Evolutionary conservation across 2,797 vertebrate genomes (phyloP), one percentile per base, ranked within the genome.

Genomic region (Halcyon badia): DNA sequence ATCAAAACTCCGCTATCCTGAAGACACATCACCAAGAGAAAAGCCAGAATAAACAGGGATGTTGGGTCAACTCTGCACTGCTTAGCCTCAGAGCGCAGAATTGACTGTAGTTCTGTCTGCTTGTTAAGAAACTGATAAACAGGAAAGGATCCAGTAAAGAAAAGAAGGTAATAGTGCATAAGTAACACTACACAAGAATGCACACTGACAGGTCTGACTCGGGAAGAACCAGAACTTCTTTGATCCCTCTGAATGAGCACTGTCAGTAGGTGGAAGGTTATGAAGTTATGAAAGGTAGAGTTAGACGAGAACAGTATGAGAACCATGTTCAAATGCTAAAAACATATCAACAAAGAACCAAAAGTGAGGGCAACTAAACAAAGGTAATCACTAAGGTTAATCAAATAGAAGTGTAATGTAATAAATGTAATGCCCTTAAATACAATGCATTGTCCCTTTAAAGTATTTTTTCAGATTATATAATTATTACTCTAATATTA

Each of bases 151-250:
- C 4, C 20, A n/a, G 15, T 3, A 4, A 60, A 51, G 54, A 6
- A 39, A 48, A 60, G 60, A 31, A 35, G 17, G 15, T 4, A 19
- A 25, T 5, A 31, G 20, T 2, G 26, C 7, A 0, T 41, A 33
- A 26, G 0, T 41, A 33, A 26, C 9, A 3, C 17, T 28, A 3
- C 30, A 33, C 13, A 35, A n/a, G 15, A 37, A 10, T 9, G 11
- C 3, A 2, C 2, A 2, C 2, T 14, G 56, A 18, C 26, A 24
- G 37, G 26, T n/a, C 20, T 22, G 21, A 30, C 30, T 6, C 1
- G 2, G 44, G 57, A 71, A 9, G 3, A 61, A 18, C 10, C 37
- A 51, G n/a, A 80, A 5, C 5, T 48, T 31, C 6, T 2, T 44
- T 11, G 15, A 37, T 49, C 21, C n/a, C 31, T 46, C 39, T 11